Base-by-base conservation (phyloP, 2,888 invertebrate genomes). In the Ischnura elegans region DNA sequence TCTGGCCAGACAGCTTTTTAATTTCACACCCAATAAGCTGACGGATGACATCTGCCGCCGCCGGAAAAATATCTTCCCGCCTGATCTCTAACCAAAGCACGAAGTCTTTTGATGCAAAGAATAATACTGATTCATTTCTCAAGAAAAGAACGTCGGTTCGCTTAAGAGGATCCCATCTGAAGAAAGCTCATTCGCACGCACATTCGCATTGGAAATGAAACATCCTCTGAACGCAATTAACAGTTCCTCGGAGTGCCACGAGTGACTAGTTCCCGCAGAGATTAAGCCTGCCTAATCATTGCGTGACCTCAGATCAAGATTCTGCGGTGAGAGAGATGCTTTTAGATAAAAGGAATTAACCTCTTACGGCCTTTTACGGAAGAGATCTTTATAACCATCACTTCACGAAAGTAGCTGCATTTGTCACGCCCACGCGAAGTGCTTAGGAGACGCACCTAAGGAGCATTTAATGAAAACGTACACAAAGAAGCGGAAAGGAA, bases 341-440 rank as follows among this genome's bases (percentile, higher is more conserved):
- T n/a, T 25, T 13, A 45, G 46, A 86, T 43, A 86, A 45, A n/a
- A 13, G 25, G n/a, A 43, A 45, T 86, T 45, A 45, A 19, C 86
- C 46, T 21, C 13, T 43, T 45, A n/a, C 86, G 13, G 43, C 45
- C 45, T 42, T 45, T 86, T 46, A 45, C 46, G 86, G 86, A 86
- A 25, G 46, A n/a, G 86, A 25, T 86, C 86, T 85, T 85, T 45
- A 45, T 85, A 45, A 85, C 85, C 45, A 85, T 10, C 85, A 85
- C 45, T 46, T 86, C 45, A 86, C 86, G 10, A 8, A 46, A 25
- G 43, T 45, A 43, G n/a, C 43, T 86, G 46, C 46, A 86, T 86
- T 43, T 45, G 46, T 86, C 86, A 86, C 86, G 45, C 43, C 86
- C 46, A 86, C 45, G n/a, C 45, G 25, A 25, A 46, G 19, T 6